These are phyloP conservation scores for Ammospiza maritima DNA, from an alignment of 2,797 vertebrate genomes.

Conservation along the genomic window DNA sequence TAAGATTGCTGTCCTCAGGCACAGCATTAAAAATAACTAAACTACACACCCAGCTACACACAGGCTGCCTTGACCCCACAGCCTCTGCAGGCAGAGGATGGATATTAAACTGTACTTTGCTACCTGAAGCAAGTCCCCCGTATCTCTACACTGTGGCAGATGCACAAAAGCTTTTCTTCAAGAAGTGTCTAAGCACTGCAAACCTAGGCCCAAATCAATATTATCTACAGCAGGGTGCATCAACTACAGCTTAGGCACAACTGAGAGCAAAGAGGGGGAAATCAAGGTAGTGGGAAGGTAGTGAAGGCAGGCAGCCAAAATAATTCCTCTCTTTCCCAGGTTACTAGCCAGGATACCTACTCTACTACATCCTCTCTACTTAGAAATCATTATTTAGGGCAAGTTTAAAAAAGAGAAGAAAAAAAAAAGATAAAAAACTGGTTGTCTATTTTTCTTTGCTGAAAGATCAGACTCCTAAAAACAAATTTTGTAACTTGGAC, in stretches of 20 bases:
- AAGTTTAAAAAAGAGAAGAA: rapidly evolving
- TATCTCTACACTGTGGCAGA: background rate
- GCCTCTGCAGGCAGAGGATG: background rate
- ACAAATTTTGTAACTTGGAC: background rate
- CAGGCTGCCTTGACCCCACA: background rate
- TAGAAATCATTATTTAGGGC: background rate
- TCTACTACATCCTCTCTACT: background rate
- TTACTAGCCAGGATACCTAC: background rate
- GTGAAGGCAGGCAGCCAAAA: background rate
- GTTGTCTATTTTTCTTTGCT: background rate
- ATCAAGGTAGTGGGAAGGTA: background rate
- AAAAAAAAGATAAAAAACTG: background rate
- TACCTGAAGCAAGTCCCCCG: background rate
- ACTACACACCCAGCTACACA: background rate
- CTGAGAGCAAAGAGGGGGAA: background rate
- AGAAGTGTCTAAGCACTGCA: background rate
- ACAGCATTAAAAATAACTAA: background rate
- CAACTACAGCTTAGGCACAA: background rate
- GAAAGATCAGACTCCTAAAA: background rate
- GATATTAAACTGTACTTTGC: background rate
- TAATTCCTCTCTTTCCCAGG: background rate
- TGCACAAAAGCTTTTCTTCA: background rate
- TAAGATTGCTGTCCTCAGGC: background rate
- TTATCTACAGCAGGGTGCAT: background rate
- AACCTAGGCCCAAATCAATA: background rate